Conservation (phyloP, 2,113 vertebrate species). For the Accipiter virgatus region DNA sequence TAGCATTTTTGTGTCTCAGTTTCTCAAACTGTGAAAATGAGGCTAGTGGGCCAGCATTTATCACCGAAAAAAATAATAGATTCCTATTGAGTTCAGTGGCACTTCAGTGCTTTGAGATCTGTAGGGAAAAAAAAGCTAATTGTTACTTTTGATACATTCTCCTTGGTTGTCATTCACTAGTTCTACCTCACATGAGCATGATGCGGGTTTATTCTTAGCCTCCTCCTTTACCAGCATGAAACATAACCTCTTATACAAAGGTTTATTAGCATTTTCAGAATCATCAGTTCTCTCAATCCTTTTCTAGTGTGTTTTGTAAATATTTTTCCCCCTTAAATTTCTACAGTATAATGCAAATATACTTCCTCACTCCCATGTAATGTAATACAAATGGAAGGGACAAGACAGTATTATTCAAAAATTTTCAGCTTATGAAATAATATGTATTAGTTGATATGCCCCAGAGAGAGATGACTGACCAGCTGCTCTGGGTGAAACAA, state of each 20-base stretch:
- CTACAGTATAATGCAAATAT: neutral
- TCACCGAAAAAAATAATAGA: neutral
- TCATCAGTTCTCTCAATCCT: neutral
- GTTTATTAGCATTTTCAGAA: neutral
- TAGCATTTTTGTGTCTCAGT: constrained; percentile 3
- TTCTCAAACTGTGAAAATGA: constrained; percentile 22
- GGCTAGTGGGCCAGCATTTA: neutral
- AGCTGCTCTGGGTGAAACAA: constrained; percentile 52
- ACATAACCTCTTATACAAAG: neutral
- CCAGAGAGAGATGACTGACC: constrained; percentile 30
- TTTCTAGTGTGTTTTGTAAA: neutral
- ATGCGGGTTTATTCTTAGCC: constrained; percentile 17
- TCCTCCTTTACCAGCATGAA: neutral
- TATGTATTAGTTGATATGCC: constrained; percentile 27
- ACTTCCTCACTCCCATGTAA: neutral
- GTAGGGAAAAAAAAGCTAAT: neutral
- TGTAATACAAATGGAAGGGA: constrained; percentile 16
- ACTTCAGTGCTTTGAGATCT: constrained; percentile 1
- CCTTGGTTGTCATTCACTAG: neutral
- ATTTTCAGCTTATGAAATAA: constrained; percentile 46
- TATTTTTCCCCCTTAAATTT: neutral
- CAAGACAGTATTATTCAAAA: constrained; percentile 41
- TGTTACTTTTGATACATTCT: constrained; percentile 24
- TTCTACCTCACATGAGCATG: neutral
- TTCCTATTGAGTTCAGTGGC: neutral